Percentiles rank a stretch among this genome's conserved stretches.
Conservation (phyloP, 2,888 invertebrate genomes). For the Steinernema hermaphroditum region DNA sequence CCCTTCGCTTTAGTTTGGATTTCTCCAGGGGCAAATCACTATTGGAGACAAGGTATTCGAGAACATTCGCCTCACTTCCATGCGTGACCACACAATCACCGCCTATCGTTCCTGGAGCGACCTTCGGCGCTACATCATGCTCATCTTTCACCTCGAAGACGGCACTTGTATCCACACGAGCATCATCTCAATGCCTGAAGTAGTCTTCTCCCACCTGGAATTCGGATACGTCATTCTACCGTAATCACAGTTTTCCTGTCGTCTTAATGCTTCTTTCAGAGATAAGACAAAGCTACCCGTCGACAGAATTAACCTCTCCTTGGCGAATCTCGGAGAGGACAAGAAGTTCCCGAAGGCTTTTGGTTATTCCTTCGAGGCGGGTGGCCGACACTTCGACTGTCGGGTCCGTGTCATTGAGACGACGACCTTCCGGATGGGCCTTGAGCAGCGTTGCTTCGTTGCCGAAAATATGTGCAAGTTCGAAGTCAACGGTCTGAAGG, state of each 20-base stretch:
- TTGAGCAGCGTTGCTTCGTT: slow-evolving; percentile 51
- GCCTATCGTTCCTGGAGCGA: slow-evolving; percentile 63
- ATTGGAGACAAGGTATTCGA: slow-evolving; percentile 37
- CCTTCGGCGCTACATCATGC: slow-evolving; percentile 72
- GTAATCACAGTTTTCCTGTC: slow-evolving; percentile 40
- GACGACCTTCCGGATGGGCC: slow-evolving; percentile 60
- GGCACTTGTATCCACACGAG: slow-evolving; percentile 76
- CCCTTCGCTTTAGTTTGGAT: slow-evolving; percentile 48
- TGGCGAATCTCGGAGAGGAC: slow-evolving; percentile 57
- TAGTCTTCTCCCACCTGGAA: slow-evolving; percentile 70
- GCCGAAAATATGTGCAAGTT: slow-evolving; percentile 71
- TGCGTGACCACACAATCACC: slow-evolving; percentile 82
- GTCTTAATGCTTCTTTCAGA: too few species aligned
- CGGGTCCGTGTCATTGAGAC: slow-evolving; percentile 49
- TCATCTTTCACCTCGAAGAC: slow-evolving; percentile 77
- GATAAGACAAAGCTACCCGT: slow-evolving; percentile 50
- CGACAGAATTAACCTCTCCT: slow-evolving; percentile 53
- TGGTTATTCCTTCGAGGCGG: slow-evolving; percentile 56
- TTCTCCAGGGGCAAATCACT: slow-evolving; percentile 44
- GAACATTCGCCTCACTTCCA: slow-evolving; percentile 71
- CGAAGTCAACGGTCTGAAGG: slow-evolving; percentile 73
- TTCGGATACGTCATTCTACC: slow-evolving; percentile 70
- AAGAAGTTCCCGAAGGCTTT: slow-evolving; percentile 57
- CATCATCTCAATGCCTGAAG: slow-evolving; percentile 78
- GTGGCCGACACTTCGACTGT: slow-evolving; percentile 4